phyloP scores from a whole-genome alignment of 2,888 invertebrate species.

The Acronicta alni region DNA sequence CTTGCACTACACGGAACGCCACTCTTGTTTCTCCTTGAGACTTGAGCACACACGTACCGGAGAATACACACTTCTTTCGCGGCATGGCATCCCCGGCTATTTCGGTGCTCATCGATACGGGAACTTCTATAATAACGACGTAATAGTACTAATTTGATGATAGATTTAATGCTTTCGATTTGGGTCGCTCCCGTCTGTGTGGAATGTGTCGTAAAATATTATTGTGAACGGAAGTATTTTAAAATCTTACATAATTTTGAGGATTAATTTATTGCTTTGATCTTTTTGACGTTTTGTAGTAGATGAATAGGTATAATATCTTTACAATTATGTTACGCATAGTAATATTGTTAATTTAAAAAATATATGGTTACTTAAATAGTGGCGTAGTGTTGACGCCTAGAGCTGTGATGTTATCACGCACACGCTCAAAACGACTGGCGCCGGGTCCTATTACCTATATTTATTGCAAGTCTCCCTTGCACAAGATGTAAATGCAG shows the following conservation, averaged over 20 bases:
- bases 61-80: conserved; percentile 37
- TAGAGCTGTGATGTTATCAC: conserved; percentile 80
- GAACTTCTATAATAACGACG: conserved; percentile 17
- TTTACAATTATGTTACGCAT: conserved; percentile 38
- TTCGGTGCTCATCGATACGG: conserved; percentile 21
- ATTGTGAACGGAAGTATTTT: conserved; percentile 37
- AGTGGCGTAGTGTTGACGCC: conserved; percentile 72
- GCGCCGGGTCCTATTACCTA: conserved; percentile 82
- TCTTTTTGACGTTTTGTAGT: conserved; percentile 35
- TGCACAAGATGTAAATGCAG: conserved; percentile 76
- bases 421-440: conserved; percentile 74
- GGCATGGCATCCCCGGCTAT: conserved; percentile 31
- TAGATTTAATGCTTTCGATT: conserved; percentile 38
- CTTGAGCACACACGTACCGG: conserved; percentile 56
- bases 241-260: conserved; percentile 33
- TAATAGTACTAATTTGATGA: conserved; percentile 39
- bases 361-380: conserved; percentile 72
- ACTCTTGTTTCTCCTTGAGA: conserved; percentile 73
- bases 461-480: conserved; percentile 71
- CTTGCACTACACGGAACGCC: conserved; percentile 74
- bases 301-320: conserved; percentile 37
- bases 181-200: conserved; percentile 28
- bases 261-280: conserved; percentile 36
- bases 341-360: conserved; percentile 44
- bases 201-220: conserved; percentile 28